phyloP scores from a whole-genome alignment of 2,113 vertebrate species.

The Coracopsis vasa region DNA sequence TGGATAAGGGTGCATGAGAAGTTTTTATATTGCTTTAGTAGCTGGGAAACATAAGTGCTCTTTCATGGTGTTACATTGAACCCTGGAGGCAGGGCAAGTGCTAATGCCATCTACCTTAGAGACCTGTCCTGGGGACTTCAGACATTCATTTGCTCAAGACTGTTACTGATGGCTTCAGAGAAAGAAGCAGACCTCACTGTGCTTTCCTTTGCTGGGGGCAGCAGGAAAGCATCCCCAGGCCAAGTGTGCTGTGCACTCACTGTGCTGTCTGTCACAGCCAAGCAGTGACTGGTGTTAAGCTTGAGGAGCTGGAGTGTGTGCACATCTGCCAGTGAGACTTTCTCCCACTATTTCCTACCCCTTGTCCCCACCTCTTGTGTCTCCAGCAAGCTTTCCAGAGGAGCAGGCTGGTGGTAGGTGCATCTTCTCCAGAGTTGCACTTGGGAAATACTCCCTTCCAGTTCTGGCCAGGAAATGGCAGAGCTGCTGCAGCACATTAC shows the following conservation, averaged over 20 bases:
- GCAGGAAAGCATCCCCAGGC: not conserved
- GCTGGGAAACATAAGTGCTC: not conserved
- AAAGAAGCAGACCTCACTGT: not conserved
- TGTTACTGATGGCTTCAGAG: not conserved
- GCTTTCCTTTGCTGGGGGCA: not conserved
- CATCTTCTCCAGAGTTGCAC: not conserved
- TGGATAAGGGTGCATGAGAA: not conserved
- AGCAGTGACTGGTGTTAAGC: not conserved
- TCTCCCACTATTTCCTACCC: not conserved
- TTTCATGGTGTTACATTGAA: rapidly evolving
- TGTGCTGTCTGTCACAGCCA: not conserved
- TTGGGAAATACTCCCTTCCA: rapidly evolving
- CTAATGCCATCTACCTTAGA: rapidly evolving
- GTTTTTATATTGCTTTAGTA: not conserved
- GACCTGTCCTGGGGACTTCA: not conserved
- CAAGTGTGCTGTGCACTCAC: rapidly evolving
- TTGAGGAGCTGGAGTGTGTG: not conserved
- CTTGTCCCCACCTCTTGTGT: not conserved
- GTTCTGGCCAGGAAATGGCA: not conserved
- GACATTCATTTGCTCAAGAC: not conserved
- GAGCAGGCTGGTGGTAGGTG: not conserved
- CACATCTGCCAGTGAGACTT: not conserved
- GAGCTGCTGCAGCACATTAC: not conserved
- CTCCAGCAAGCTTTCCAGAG: not conserved
- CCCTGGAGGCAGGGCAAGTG: not conserved